phyloP scores from a whole-genome alignment of 2,797 vertebrate species.

The Chelon labrosus region DNA sequence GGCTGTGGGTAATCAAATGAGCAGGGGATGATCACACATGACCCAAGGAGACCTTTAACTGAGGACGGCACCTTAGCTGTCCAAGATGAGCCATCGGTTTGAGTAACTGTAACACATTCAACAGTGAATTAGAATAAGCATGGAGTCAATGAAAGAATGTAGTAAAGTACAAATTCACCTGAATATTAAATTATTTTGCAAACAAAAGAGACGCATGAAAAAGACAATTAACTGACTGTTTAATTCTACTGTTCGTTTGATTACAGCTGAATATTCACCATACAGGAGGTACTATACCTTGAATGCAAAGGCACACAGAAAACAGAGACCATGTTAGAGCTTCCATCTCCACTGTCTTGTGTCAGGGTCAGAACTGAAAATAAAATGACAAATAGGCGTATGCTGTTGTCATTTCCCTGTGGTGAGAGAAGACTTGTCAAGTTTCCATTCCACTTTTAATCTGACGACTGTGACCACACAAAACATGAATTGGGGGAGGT shows the following conservation, averaged over 20 bases:
- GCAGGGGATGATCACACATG: too few relatives aligned
- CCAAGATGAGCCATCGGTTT: constrained; percentile 65
- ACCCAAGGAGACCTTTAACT: too few relatives aligned
- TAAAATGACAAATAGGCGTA: constrained; percentile 1
- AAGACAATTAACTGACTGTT: not conserved
- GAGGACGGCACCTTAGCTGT: not conserved
- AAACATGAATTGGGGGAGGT: not conserved
- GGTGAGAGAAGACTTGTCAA: constrained; percentile 4
- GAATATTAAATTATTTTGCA: too few relatives aligned
- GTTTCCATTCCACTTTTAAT: constrained; percentile 64
- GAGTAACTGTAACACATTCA: constrained; percentile 51
- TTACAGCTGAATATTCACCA: not conserved
- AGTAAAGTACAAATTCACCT: too few relatives aligned
- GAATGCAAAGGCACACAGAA: constrained; percentile 36
- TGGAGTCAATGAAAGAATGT: too few relatives aligned
- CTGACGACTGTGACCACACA: not conserved
- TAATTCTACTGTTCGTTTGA: not conserved
- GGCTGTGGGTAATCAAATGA: too few relatives aligned
- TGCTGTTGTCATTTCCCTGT: constrained; percentile 1
- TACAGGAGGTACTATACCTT: constrained; percentile 44
- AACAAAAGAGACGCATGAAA: not conserved
- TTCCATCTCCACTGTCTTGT: constrained; percentile 46
- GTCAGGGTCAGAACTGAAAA: constrained; percentile 22
- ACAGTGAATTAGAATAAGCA: not conserved
- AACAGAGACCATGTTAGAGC: constrained; percentile 20